Conservation (phyloP, 2,888 invertebrate species). For the Azorinus chamasolen region DNA sequence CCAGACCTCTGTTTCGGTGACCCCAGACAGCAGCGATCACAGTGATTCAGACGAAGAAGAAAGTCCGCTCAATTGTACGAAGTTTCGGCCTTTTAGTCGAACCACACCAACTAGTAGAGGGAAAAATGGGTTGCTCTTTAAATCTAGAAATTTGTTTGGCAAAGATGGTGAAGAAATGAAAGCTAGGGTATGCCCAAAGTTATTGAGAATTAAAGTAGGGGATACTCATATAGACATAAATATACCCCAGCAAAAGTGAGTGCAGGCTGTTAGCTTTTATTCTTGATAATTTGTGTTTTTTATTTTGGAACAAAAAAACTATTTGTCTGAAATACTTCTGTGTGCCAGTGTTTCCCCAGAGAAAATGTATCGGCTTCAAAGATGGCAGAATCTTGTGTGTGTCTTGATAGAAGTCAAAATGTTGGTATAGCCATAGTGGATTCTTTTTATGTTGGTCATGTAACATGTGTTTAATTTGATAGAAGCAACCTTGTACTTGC, state of each 20-base stretch:
- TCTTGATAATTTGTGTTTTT: neutral
- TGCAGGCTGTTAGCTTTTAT: conserved; percentile 1
- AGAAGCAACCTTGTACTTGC: too few relatives aligned
- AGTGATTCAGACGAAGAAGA: conserved; percentile 63
- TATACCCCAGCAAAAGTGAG: conserved; percentile 48
- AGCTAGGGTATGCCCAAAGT: conserved; percentile 40
- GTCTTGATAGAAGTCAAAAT: too few relatives aligned
- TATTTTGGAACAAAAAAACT: too few relatives aligned
- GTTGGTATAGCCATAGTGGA: too few relatives aligned
- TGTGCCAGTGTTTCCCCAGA: too few relatives aligned
- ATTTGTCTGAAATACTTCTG: too few relatives aligned
- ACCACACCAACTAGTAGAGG: conserved; percentile 4
- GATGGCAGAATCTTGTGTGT: too few relatives aligned
- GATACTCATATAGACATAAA: conserved; percentile 57
- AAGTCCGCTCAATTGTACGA: conserved; percentile 60
- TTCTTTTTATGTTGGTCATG: too few relatives aligned
- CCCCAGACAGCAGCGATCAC: conserved; percentile 55
- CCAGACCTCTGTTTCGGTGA: conserved; percentile 38
- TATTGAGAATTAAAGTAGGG: conserved; percentile 61
- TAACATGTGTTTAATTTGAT: too few relatives aligned
- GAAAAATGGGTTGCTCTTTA: neutral
- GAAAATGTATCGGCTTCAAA: too few relatives aligned
- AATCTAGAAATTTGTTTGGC: conserved; percentile 10
- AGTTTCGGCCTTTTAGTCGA: conserved; percentile 45
- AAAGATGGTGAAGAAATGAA: neutral